Evolutionary conservation across 2,797 vertebrate genomes (phyloP).

Genomic region (Trematocara caparti): DNA sequence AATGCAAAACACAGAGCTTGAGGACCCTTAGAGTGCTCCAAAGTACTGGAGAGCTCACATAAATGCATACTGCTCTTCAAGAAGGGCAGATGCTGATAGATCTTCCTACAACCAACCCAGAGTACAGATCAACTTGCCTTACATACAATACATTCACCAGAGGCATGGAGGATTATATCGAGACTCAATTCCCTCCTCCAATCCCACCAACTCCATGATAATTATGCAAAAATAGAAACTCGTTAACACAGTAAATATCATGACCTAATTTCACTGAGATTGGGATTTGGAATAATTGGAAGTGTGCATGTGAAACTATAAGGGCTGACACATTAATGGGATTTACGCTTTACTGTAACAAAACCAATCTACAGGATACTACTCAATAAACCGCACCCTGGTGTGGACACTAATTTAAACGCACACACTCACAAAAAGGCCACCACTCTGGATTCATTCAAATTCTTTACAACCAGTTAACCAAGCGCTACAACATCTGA

Average conservation of each 20-base stretch:
- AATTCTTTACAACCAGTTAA: background rate
- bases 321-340: background rate
- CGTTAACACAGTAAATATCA: conserved; percentile 76
- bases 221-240: conserved; percentile 81
- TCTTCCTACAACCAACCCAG: background rate
- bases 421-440: background rate
- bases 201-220: conserved; percentile 62
- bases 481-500: background rate
- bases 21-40: conserved; percentile 19
- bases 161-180: conserved; percentile 46
- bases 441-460: background rate
- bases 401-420: background rate
- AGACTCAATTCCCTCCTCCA: conserved; percentile 64
- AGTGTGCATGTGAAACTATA: background rate
- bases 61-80: background rate
- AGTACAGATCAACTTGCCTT: conserved; percentile 11
- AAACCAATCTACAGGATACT: background rate
- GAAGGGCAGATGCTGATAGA: conserved; percentile 22
- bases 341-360: background rate
- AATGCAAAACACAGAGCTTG: conserved; percentile 32
- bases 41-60: conserved; percentile 22
- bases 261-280: conserved; percentile 70
- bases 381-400: background rate
- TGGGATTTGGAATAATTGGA: conserved; percentile 51
- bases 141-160: conserved; percentile 39